Percentiles rank a stretch among this genome's conserved stretches.
phyloP scores from a whole-genome alignment of 2,888 invertebrate genomes.

The Muschampia plurimacula region DNA sequence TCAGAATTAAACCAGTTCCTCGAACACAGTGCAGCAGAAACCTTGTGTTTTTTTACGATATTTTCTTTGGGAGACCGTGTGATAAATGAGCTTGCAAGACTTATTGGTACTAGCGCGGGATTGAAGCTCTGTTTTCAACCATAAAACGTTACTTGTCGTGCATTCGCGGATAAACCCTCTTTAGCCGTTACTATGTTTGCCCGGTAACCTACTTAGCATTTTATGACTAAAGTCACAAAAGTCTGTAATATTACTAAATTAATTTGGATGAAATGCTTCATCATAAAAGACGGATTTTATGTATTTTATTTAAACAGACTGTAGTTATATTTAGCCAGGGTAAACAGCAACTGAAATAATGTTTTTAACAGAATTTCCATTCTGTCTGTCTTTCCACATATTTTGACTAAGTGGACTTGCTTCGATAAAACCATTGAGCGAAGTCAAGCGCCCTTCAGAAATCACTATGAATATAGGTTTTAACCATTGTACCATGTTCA shows the following conservation, averaged over 20 bases:
- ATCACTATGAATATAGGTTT: no score
- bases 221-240: slow-evolving; percentile 5
- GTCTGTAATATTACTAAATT: neutral
- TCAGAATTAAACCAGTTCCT: neutral
- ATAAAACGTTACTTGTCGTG: slow-evolving; percentile 34
- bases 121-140: slow-evolving; percentile 35
- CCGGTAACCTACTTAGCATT: slow-evolving; percentile 8
- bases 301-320: neutral
- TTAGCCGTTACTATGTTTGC: slow-evolving; percentile 12
- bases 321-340: no score
- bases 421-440: no score
- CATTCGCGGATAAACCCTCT: slow-evolving; percentile 32
- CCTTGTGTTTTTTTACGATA: slow-evolving; percentile 44
- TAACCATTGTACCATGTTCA: no score
- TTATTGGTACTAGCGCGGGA: slow-evolving; percentile 43
- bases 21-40: slow-evolving; percentile 17
- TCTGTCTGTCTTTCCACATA: no score
- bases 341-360: no score
- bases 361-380: no score
- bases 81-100: slow-evolving; percentile 48
- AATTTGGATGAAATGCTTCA: neutral
- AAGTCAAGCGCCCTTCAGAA: no score
- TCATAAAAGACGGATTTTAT: neutral
- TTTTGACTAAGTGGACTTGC: no score
- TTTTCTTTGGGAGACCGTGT: slow-evolving; percentile 43